A percentile compares a stretch with the other conserved stretches of the same genome.
Evolutionary conservation across 2,113 vertebrate genomes (phyloP).

Genomic region (Zosterops japonicus): DNA sequence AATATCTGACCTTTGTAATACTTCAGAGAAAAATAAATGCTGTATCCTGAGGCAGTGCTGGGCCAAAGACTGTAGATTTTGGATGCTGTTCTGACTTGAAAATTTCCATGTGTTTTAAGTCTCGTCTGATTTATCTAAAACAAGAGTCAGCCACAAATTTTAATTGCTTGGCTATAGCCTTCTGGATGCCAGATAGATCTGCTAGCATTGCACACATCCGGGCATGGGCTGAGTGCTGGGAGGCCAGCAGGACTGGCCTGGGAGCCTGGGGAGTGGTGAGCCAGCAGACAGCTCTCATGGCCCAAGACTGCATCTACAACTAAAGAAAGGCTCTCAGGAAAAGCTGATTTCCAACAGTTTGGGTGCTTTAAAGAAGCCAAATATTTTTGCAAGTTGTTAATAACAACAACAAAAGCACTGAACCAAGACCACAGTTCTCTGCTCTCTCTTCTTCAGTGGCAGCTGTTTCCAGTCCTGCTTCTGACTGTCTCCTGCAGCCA

Average conservation of each 20-base stretch:
- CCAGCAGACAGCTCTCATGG: neutral
- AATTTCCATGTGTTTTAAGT: conserved; percentile 68
- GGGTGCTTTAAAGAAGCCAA: neutral
- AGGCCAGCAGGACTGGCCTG: neutral
- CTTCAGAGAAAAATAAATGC: neutral
- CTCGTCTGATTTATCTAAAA: conserved; percentile 60
- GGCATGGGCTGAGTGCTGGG: neutral
- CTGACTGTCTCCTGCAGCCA: neutral
- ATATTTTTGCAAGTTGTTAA: conserved; percentile 14
- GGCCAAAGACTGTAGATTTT: conserved; percentile 61
- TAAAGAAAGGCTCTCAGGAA: neutral
- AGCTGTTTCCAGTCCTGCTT: neutral
- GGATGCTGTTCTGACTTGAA: conserved; percentile 54
- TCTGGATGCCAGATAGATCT: neutral
- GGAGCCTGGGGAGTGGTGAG: neutral
- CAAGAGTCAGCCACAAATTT: conserved; percentile 42
- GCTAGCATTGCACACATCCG: rapidly evolving
- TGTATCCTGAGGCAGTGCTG: conserved; percentile 28
- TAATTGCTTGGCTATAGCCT: conserved; percentile 33
- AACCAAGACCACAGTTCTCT: neutral
- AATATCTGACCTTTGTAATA: conserved; percentile 29
- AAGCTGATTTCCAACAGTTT: neutral
- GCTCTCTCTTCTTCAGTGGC: neutral
- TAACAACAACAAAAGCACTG: neutral
- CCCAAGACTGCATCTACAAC: neutral